Evolutionary conservation across 1,140 invertebrate genomes (phyloP).

Genomic region (Drosophila bocki): DNA sequence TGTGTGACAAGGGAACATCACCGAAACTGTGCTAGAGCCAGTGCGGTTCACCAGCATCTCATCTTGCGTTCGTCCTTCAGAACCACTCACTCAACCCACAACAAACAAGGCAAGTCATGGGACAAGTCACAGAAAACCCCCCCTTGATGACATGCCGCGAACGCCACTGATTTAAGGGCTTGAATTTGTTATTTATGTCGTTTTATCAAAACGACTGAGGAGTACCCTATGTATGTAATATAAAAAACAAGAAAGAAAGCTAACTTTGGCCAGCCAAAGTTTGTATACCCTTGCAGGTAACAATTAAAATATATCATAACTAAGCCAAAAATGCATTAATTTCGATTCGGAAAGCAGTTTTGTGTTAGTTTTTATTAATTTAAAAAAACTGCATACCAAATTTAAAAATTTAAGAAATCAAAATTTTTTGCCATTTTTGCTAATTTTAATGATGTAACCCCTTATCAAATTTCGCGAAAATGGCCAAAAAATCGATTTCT

Average conservation of each 20-base stretch:
- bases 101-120: constrained; percentile 1
- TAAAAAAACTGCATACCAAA: no score
- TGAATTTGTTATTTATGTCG: not conserved
- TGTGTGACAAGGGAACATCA: constrained; percentile 41
- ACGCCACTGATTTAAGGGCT: not conserved
- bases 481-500: no score
- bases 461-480: no score
- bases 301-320: no score
- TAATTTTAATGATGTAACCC: no score
- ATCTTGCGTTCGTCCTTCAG: constrained; percentile 27
- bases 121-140: not conserved
- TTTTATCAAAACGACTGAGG: not conserved
- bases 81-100: constrained; percentile 1
- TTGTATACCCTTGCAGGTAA: no score
- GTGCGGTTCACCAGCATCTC: constrained; percentile 34
- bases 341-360: no score
- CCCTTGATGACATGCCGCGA: not conserved
- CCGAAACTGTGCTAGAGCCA: constrained; percentile 30
- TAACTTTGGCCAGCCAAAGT: no score
- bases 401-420: no score
- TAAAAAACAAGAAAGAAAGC: not conserved
- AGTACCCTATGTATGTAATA: not conserved
- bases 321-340: no score
- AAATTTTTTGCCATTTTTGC: no score
- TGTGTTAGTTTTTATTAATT: no score